Evolutionary conservation across 2,797 vertebrate species (phyloP).

Genomic region (Sebastes dallii): DNA sequence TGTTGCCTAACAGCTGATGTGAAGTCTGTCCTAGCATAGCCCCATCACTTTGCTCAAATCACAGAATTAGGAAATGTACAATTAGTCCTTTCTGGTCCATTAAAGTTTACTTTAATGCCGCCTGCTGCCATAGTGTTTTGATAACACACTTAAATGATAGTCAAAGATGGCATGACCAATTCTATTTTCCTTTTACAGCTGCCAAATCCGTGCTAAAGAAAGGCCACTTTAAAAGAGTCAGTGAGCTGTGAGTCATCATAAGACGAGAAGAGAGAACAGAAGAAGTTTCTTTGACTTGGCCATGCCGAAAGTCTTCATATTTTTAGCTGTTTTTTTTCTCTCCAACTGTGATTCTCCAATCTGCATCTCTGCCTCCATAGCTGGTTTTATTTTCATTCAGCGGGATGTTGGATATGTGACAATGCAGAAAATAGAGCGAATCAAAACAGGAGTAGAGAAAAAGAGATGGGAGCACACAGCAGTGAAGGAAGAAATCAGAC

Average conservation of each 20-base stretch:
- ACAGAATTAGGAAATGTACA: constrained; percentile 4
- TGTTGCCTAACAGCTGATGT: background rate
- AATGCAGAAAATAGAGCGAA: constrained; percentile 44
- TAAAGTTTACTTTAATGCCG: constrained; percentile 6
- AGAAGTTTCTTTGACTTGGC: constrained; percentile 29
- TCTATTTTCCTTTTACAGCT: constrained; percentile 8
- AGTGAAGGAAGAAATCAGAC: constrained; percentile 17
- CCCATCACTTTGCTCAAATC: constrained; percentile 9
- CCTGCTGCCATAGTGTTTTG: background rate
- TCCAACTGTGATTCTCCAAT: constrained; percentile 40
- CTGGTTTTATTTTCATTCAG: constrained; percentile 47
- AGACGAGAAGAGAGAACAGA: constrained; percentile 18
- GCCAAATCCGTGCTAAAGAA: constrained; percentile 30
- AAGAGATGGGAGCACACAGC: background rate
- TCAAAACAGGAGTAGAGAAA: constrained; percentile 40
- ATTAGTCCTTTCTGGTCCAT: constrained; percentile 30
- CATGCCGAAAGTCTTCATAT: constrained; percentile 14
- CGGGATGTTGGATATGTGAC: constrained; percentile 40
- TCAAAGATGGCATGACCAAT: constrained; percentile 21
- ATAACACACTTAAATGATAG: constrained; percentile 20
- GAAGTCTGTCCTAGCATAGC: background rate
- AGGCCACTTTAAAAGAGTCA: constrained; percentile 15
- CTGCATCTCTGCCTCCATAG: constrained; percentile 22
- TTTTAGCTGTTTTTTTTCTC: constrained; percentile 33
- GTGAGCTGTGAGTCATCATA: constrained; percentile 19